Evolutionary conservation across 2,797 vertebrate genomes (phyloP), one percentile per base, ranked within the genome.

Genomic region (Pangasius sanitwongsei): DNA sequence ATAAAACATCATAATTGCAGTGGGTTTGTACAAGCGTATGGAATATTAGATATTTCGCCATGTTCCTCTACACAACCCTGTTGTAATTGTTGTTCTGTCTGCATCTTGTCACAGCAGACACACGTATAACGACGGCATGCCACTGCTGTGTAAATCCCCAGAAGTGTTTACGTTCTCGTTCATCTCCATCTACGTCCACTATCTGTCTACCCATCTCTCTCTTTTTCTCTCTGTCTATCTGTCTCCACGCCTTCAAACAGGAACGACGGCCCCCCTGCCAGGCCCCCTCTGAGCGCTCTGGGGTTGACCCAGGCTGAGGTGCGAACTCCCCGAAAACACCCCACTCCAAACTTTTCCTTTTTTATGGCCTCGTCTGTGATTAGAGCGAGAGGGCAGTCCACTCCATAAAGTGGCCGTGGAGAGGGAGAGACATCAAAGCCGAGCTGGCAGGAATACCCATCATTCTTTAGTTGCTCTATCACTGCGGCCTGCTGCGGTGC

Each of bases 291-390:
- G 65, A 91, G 94, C 92, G 83, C 95, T 92, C 93, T 88, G 86
- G 90, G 90, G 75, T 90, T 92, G 92, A 94, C 93, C 94, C 70
- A 61, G 87, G 89, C 90, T 0, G 77, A 95, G 94, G 95, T 95
- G 96, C 91, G 94, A 96, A 95, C 91, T 81, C 44, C 37, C 61
- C 44, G 44, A 80, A 69, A 67, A 63, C 74, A 83, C 75, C 84
- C 74, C 50, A 75, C 82, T 78, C 63, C 61, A 69, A 86, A 86
- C 89, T 89, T 83, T 90, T 92, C 88, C 83, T 84, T 67, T 67
- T 96, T 96, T 96, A 96, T 94, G 94, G 93, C 94, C 94, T 92
- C 87, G 91, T 91, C 94, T 93, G 93, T 95, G 94, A 96, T 96
- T 94, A 94, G 89, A 93, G 91, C 88, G 81, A 61, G 80, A 83